phyloP scores from a whole-genome alignment of 2,797 vertebrate genomes.

The Psittacula echo region DNA sequence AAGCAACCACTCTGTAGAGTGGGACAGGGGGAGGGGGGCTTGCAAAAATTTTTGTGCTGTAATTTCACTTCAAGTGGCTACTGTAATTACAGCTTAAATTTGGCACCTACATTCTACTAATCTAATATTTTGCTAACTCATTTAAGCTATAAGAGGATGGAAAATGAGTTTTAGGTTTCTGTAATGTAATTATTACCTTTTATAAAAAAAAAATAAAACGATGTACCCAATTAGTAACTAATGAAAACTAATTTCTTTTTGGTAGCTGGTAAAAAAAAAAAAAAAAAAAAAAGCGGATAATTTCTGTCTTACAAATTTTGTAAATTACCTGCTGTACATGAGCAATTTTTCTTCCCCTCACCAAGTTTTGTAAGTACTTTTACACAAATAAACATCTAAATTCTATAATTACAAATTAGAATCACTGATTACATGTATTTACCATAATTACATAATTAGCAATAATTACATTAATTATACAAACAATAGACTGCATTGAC shows the following conservation, averaged over 20 bases:
- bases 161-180: slow-evolving; percentile 43
- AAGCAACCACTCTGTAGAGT: background rate
- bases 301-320: slow-evolving; percentile 20
- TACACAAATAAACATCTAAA: slow-evolving; percentile 58
- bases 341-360: slow-evolving; percentile 26
- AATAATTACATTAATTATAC: slow-evolving; percentile 73
- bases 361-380: slow-evolving; percentile 47
- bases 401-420: slow-evolving; percentile 69
- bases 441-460: slow-evolving; percentile 70
- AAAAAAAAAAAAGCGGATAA: background rate
- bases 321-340: slow-evolving; percentile 28
- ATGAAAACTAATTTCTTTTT: slow-evolving; percentile 56
- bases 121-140: slow-evolving; percentile 34
- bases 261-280: slow-evolving; percentile 8
- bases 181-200: slow-evolving; percentile 51
- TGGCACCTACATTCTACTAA: slow-evolving; percentile 27
- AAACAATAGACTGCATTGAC: slow-evolving; percentile 58
- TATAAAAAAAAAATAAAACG: background rate
- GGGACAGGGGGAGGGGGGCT: background rate
- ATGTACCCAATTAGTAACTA: slow-evolving; percentile 58
- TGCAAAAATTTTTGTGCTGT: slow-evolving; percentile 12
- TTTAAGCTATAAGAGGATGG: slow-evolving; percentile 22
- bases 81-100: slow-evolving; percentile 50
- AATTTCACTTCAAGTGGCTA: slow-evolving; percentile 18
- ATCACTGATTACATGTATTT: slow-evolving; percentile 66